A percentile compares a stretch with the other conserved stretches of the same genome.
phyloP scores from a whole-genome alignment of 2,888 invertebrate species.

The Ochlodes sylvanus region DNA sequence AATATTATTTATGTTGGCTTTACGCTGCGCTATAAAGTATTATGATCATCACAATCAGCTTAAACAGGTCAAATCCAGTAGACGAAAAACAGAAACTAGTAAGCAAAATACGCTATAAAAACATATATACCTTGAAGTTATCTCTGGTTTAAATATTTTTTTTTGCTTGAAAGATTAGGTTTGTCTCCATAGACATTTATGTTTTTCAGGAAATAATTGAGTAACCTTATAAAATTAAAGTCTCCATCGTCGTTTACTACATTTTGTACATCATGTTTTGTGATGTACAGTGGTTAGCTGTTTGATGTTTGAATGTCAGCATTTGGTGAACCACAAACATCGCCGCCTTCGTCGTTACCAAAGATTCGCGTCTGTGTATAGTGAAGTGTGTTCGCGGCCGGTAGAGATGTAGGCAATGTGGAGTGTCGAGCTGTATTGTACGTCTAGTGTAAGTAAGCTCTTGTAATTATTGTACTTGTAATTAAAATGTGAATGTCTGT shows the following conservation, averaged over 20 bases:
- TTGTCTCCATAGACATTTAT: background rate
- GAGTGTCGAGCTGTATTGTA: constrained; percentile 26
- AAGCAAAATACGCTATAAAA: too few species aligned
- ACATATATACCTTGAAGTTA: too few species aligned
- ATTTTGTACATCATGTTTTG: background rate
- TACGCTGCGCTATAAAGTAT: too few species aligned
- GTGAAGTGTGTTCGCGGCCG: constrained; percentile 27
- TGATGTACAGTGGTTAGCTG: background rate
- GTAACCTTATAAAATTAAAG: too few species aligned
- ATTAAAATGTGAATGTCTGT: constrained; percentile 15
- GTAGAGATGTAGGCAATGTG: constrained; percentile 21
- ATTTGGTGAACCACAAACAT: constrained; percentile 30
- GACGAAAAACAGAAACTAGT: too few species aligned
- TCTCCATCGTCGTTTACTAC: background rate
- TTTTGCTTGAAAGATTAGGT: too few species aligned
- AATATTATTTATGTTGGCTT: too few species aligned
- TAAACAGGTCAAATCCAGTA: too few species aligned
- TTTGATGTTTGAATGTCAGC: constrained; percentile 1
- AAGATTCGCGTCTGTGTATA: constrained; percentile 32
- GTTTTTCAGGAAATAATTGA: background rate
- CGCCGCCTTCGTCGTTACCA: constrained; percentile 30
- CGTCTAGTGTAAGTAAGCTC: constrained; percentile 25
- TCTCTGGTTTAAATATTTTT: too few species aligned
- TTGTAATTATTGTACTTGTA: constrained; percentile 27
- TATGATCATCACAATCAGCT: too few species aligned